Evolutionary conservation across 2,113 vertebrate species (phyloP).

Genomic region (Mohoua ochrocephala): DNA sequence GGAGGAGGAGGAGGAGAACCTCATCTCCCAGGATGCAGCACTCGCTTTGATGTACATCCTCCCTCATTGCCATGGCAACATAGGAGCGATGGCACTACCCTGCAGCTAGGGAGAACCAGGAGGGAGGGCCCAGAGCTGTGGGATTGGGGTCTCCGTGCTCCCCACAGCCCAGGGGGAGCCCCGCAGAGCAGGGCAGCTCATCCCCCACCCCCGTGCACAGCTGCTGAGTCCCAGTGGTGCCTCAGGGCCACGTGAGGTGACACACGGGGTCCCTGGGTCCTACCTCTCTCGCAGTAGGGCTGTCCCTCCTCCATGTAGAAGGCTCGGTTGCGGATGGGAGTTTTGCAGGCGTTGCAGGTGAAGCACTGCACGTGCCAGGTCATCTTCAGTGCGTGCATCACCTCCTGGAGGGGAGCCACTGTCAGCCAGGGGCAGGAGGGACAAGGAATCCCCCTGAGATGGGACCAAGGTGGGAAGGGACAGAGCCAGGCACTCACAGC

Average conservation of each 20-base stretch:
- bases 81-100: not conserved
- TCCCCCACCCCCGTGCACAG: rapidly evolving
- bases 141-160: not conserved
- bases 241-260: not conserved
- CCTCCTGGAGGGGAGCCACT: conserved; percentile 76
- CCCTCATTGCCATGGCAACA: conserved; percentile 12
- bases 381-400: conserved; percentile 98
- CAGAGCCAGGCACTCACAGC: rapidly evolving
- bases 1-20: conserved; percentile 3
- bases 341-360: conserved; percentile 91
- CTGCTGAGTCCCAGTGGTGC: rapidly evolving
- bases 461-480: not conserved
- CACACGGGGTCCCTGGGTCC: not conserved
- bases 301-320: conserved; percentile 99
- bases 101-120: not conserved
- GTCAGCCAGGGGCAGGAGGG: not conserved
- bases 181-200: rapidly evolving
- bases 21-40: conserved; percentile 40
- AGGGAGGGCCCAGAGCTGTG: not conserved
- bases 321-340: conserved; percentile 91
- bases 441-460: not conserved
- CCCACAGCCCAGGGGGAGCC: not conserved
- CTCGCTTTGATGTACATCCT: conserved; percentile 1
- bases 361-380: conserved; percentile 97
- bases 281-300: conserved; percentile 96